Base-by-base conservation (phyloP, 2,113 vertebrate species). In the Conger conger region DNA sequence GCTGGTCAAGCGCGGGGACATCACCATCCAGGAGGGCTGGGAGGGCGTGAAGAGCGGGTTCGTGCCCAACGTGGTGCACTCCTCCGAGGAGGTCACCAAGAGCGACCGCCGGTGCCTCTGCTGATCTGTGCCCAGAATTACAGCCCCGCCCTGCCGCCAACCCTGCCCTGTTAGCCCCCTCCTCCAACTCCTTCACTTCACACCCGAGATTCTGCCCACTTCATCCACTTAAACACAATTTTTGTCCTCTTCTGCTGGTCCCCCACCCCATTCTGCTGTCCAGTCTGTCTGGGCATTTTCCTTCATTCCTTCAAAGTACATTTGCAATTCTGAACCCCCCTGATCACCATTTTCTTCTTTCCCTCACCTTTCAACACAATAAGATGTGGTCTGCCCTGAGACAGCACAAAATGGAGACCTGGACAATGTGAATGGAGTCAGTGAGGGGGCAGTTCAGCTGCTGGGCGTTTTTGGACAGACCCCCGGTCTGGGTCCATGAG, bases 11-110 rank as follows among this genome's bases (percentile, higher is more conserved):
- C 93, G 93, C 76, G 98, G 98, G n/a, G 97, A 99, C 76, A 98
- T 99, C 90, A 96, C 95, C 23, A 98, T 99, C 94, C 97, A 99
- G 92, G 98, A 99, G 86, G 97, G 97, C 85, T 99, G 98, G 98
- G 98, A 99, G 93, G 98, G 98, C 37, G 97, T 99, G 87, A 98
- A 98, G 95, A 99, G 98, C 0, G 97, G 98, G 83, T 97, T 99
- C 82, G 97, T 99, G 54, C 98, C 98, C 63, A 99, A 99, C 0
- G 96, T 96, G 73, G 97, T 98, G 89, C 97, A 98, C 88, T 98
- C 97, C 36, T 98, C 97, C 0, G 97, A 98, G 93, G 97, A 98
- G 92, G 97, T 97, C 86, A 95, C 97, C 92, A 97, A 97, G 89
- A 96, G 96, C 90, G 95, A 96, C 90, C 96, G 97, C 89, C 93